Evolutionary conservation across 2,888 invertebrate species (phyloP).

Genomic region (Hyposoter didymator): DNA sequence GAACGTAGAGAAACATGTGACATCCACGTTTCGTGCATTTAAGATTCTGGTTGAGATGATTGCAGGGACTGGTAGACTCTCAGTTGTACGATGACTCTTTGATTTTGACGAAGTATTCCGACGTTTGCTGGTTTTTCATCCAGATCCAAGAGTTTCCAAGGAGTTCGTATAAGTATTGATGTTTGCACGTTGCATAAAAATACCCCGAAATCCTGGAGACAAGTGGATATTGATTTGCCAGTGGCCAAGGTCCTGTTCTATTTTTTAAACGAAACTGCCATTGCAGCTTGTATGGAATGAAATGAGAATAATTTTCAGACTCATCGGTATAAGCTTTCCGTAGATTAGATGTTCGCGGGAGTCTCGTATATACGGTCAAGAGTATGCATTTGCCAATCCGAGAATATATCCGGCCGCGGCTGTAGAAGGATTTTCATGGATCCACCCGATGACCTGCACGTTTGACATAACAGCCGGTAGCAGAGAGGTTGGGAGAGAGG

Average conservation of each 20-base stretch:
- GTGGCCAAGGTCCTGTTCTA: background rate
- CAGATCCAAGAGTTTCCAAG: background rate
- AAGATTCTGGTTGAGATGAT: too few species aligned
- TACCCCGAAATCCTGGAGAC: too few species aligned
- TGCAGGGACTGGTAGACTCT: too few species aligned
- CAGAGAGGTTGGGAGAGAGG: slow-evolving; percentile 12
- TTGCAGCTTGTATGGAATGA: background rate
- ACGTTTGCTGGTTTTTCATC: too few species aligned
- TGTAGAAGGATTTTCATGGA: slow-evolving; percentile 55
- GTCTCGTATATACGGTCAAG: background rate
- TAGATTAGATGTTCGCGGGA: slow-evolving; percentile 27
- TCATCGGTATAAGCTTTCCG: slow-evolving; percentile 63
- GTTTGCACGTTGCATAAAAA: background rate
- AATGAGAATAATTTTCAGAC: background rate
- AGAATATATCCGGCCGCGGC: slow-evolving; percentile 30
- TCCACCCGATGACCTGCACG: slow-evolving; percentile 45
- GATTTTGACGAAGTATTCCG: too few species aligned
- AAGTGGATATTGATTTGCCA: background rate
- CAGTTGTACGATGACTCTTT: too few species aligned
- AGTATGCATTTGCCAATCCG: slow-evolving; percentile 38
- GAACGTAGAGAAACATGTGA: too few species aligned
- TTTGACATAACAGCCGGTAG: slow-evolving; percentile 37
- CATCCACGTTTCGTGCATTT: too few species aligned
- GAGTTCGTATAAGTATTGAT: background rate
- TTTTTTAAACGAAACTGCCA: background rate